Evolutionary conservation across 2,113 vertebrate genomes (phyloP), one percentile per base, ranked within the genome.

Genomic region (Xiphorhynchus elegans): DNA sequence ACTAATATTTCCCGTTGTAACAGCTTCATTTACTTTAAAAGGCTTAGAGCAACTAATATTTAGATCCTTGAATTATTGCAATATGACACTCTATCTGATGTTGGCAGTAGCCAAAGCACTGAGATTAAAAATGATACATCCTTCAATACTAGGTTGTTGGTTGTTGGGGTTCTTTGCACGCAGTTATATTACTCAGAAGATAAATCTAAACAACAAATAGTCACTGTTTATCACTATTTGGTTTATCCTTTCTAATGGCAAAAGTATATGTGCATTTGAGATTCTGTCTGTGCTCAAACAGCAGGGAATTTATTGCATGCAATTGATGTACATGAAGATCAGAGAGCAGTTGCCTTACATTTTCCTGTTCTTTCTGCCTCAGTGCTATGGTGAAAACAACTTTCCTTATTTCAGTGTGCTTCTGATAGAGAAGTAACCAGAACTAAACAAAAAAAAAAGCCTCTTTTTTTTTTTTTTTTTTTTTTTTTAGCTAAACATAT

Each of bases 91-190:
- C 96, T 97, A 97, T 98, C 98, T 98, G 96, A 96, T 95, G 97
- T 75, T 96, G 97, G 96, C 97, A 97, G 96, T 97, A 97, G 96
- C 97, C 95, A 97, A 97, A 98, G 97, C 93, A 70, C 95, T 78
- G 84, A 98, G 98, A 98, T 98, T 98, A 98, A 98, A 98, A 98
- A 97, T 98, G 96, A 98, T 98, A 96, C 98, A 98, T 98, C 94
- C 95, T 97, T 98, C 97, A 97, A 67, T 96, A 96, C 94, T 93
- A 59, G 87, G 90, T 21, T 92, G 40, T 21, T 4, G 25, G 3
- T 97, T 91, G 95, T 97, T 77, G 46, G 47, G 21, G 47, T 72
- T 66, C 77, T 97, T 95, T 87, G 18, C 85, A 91, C 84, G 52
- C 69, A 68, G 96, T 97, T 97, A 96, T 96, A 96, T 98, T 97